Evolutionary conservation across 92 coral and sea anemone species (phyloP).

Genomic region (Porites evermanni): DNA sequence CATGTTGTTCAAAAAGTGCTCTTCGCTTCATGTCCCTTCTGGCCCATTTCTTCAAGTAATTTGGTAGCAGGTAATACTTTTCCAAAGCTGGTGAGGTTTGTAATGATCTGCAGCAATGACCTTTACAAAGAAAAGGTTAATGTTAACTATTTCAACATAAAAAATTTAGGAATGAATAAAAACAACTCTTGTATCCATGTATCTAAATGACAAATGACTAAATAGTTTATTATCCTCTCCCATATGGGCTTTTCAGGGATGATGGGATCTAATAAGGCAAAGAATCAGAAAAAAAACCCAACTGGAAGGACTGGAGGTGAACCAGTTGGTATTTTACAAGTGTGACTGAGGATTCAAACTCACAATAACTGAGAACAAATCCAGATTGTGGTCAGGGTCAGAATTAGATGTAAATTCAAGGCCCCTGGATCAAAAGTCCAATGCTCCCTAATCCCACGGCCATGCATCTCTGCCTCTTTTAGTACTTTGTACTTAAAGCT

Average conservation of each 20-base stretch:
- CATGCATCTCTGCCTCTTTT: no score
- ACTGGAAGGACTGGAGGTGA: no score
- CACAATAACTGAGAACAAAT: no score
- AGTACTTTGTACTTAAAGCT: no score
- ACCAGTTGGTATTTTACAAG: no score
- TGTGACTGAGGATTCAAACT: no score
- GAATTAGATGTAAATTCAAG: no score
- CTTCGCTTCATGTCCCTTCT: conserved; percentile 94
- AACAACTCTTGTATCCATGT: not conserved
- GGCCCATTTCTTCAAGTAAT: conserved; percentile 97
- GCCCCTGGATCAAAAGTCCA: no score
- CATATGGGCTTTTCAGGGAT: not conserved
- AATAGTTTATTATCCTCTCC: not conserved
- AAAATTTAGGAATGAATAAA: not conserved
- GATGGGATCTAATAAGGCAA: not conserved
- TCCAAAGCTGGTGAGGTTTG: conserved; percentile 71
- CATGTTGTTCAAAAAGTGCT: conserved; percentile 82
- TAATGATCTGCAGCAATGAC: conserved; percentile 51
- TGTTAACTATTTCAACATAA: not conserved
- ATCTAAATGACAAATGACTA: not conserved
- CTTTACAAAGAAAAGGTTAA: not conserved
- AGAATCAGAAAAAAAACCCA: no score
- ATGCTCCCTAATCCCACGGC: no score
- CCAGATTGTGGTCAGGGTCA: no score
- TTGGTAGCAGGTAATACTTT: conserved; percentile 92